Conservation (phyloP, 2,113 vertebrate genomes). For the human (Homo sapiens) region DNA sequence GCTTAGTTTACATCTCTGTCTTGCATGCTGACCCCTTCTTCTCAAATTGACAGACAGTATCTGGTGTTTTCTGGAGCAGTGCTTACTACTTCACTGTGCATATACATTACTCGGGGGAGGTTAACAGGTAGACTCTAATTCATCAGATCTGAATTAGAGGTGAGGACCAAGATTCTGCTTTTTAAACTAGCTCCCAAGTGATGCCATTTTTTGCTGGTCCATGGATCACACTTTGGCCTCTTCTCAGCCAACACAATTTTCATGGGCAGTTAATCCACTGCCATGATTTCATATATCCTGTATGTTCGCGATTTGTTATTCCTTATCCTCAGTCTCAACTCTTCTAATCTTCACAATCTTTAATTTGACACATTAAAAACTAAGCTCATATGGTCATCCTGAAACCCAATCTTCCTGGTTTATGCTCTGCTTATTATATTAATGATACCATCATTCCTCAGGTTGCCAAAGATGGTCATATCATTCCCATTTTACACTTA, state of each 20-base stretch:
- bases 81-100: background rate
- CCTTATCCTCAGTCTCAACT: background rate
- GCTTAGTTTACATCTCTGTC: background rate
- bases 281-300: background rate
- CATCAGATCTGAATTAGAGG: background rate
- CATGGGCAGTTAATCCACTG: background rate
- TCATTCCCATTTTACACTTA: background rate
- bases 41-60: background rate
- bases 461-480: background rate
- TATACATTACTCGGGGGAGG: background rate
- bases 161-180: background rate
- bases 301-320: background rate
- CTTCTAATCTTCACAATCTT: background rate
- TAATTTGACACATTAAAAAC: background rate
- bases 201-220: background rate
- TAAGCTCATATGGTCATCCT: background rate
- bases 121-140: background rate
- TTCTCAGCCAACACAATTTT: background rate
- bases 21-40: background rate
- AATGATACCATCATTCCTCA: background rate
- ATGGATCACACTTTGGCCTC: background rate
- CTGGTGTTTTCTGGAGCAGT: background rate
- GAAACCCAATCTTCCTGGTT: background rate
- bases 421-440: background rate
- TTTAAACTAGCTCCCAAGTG: background rate